Percentiles rank a stretch among this genome's conserved stretches.
These are phyloP conservation scores for Circaetus cinerascens DNA, from an alignment of 2,113 vertebrate genomes.

Conservation along the genomic window DNA sequence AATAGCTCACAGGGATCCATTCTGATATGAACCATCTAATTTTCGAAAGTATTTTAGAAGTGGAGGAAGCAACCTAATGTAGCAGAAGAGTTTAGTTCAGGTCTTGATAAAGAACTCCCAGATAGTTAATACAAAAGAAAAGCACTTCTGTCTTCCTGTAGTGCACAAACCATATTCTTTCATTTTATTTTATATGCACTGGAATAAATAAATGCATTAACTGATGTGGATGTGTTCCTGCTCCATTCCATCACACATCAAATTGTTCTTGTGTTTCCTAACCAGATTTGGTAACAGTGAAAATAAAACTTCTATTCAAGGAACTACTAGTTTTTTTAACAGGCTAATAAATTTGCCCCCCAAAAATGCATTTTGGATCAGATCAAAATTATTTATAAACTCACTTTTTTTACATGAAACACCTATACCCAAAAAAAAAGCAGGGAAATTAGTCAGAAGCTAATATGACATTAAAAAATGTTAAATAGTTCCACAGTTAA, in stretches of 20 bases:
- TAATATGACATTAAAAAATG: not conserved
- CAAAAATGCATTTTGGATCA: not conserved
- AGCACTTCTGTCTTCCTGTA: not conserved
- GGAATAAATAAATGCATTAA: not conserved
- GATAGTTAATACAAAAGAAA: not conserved
- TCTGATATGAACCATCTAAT: slow-evolving; percentile 15
- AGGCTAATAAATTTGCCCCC: not conserved
- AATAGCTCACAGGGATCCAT: slow-evolving; percentile 26
- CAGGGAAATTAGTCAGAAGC: not conserved
- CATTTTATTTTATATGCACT: not conserved
- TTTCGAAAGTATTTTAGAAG: slow-evolving; percentile 42
- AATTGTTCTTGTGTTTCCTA: not conserved
- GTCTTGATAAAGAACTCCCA: slow-evolving; percentile 19
- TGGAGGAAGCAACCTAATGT: not conserved
- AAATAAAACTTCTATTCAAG: not conserved
- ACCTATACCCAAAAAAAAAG: not conserved
- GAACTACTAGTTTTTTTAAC: not conserved
- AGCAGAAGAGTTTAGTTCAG: slow-evolving; percentile 18
- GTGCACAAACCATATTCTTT: not conserved
- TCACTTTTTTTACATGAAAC: not conserved
- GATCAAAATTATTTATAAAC: not conserved
- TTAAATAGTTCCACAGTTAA: not conserved
- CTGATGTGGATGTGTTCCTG: not conserved
- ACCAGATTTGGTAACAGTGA: not conserved
- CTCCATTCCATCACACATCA: not conserved